A percentile compares a stretch with the other conserved stretches of the same genome.
Evolutionary conservation across 37 sponge, comb jelly and placozoan genomes (phyloP).

Genomic region (Cladorhizidae sp.): DNA sequence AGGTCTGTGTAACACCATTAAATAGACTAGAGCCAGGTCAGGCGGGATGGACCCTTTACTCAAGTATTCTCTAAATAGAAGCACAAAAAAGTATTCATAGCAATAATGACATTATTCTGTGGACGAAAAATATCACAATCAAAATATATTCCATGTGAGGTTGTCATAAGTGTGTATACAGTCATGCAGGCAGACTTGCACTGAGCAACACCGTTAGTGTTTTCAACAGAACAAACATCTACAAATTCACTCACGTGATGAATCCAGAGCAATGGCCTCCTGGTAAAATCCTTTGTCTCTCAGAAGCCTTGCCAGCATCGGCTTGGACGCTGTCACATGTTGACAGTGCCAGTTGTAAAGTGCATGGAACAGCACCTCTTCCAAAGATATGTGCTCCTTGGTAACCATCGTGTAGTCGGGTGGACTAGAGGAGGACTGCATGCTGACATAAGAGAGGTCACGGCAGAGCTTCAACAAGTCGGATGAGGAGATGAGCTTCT

Average conservation of each 20-base stretch:
- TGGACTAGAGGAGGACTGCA: not conserved
- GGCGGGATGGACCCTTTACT: too few relatives aligned
- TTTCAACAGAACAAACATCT: too few relatives aligned
- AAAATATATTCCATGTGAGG: too few relatives aligned
- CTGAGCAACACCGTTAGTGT: too few relatives aligned
- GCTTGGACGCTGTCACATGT: not conserved
- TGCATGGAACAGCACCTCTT: not conserved
- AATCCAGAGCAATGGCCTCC: conserved; percentile 3
- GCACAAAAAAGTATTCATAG: too few relatives aligned
- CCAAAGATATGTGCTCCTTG: not conserved
- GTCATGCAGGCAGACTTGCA: too few relatives aligned
- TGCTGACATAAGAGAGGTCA: not conserved
- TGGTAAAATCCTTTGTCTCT: not conserved
- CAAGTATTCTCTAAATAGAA: too few relatives aligned
- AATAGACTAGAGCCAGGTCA: too few relatives aligned
- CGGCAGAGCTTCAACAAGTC: not conserved
- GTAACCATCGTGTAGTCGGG: not conserved
- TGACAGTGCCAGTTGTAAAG: not conserved
- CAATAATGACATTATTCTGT: too few relatives aligned
- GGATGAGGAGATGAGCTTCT: not conserved
- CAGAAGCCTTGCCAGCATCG: conserved; percentile 9
- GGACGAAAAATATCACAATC: too few relatives aligned
- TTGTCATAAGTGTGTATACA: too few relatives aligned
- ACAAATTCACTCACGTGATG: conserved; percentile 5
- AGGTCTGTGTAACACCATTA: too few relatives aligned